These are phyloP conservation scores for Dendrocincla fuliginosa DNA, from an alignment of 2,797 vertebrate genomes.

Conservation along the genomic window DNA sequence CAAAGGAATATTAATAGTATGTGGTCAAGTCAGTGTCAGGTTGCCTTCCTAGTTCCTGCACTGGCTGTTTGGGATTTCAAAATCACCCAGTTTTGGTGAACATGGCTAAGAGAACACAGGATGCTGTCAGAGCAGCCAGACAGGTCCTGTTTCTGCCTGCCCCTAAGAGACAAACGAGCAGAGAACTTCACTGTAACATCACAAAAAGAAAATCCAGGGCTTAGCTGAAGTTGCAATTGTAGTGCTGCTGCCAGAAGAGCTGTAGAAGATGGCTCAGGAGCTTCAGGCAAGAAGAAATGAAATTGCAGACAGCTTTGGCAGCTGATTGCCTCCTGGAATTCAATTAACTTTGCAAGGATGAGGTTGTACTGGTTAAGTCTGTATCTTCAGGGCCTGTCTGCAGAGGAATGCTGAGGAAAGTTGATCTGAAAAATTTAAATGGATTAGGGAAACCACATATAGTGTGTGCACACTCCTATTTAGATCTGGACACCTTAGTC, in stretches of 20 bases:
- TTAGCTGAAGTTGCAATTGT: background rate
- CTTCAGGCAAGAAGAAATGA: conserved; percentile 32
- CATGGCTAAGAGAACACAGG: rapidly evolving
- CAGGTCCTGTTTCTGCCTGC: background rate
- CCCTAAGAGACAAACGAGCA: background rate
- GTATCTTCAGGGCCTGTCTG: background rate
- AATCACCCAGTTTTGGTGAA: background rate
- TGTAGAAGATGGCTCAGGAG: conserved; percentile 1
- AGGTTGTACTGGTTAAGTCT: background rate
- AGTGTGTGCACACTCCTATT: rapidly evolving
- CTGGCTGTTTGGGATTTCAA: background rate
- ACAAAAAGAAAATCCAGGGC: background rate
- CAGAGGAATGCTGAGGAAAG: background rate
- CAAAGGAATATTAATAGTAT: rapidly evolving
- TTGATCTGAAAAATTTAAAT: background rate
- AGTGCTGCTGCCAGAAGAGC: background rate
- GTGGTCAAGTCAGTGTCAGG: background rate
- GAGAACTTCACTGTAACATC: background rate
- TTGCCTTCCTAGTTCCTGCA: background rate
- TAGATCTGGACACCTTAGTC: background rate
- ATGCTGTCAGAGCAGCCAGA: background rate
- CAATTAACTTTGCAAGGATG: conserved; percentile 3
- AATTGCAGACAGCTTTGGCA: conserved; percentile 26
- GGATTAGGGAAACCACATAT: background rate
- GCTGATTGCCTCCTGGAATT: conserved; percentile 21